Evolutionary conservation across 2,888 invertebrate genomes (phyloP), one percentile per base, ranked within the genome.

Genomic region (Andrena trimmerana): DNA sequence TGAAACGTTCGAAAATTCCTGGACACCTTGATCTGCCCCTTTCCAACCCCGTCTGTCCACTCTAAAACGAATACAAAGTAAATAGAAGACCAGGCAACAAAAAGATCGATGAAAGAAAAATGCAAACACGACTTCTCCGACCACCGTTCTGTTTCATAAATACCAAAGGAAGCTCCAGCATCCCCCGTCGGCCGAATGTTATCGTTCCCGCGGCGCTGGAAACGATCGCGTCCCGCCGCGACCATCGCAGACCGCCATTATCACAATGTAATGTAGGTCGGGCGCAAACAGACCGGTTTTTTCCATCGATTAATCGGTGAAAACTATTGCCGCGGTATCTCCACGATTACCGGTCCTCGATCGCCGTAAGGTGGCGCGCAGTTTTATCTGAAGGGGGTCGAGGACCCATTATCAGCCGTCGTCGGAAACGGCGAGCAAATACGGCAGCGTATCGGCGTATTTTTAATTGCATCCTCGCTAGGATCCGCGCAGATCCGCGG

Each of bases 261-360:
- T 93, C 93, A 88, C 85, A 90, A 90, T 91, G 92, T 92, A 93
- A 93, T 93, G 92, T 93, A 93, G 93, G 93, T 93, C 93, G 90
- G 91, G 87, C 82, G 91, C 91, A 93, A 93, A 93, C 92, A 93
- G 88, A 90, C 89, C 89, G 88, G 81, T 84, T 86, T 90, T 91
- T 92, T 91, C 33, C 92, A 92, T 92, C 93, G 92, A 92, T 91
- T 91, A 92, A 93, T 93, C 92, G 90, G 90, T 90, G 91, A 90
- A 91, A 91, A 91, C 90, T 91, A 89, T 91, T 88, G 72, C 63
- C 85, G 76, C 75, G 81, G 85, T 91, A 91, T 91, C 91, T 89
- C 82, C 79, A 62, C 68, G 86, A 81, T 89, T 87, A 68, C 59
- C 52, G 75, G 33, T 63, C 66, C 24, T 67, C 69, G 70, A 66